Evolutionary conservation across 2,113 vertebrate genomes (phyloP).

Genomic region (Phoxinus phoxinus): DNA sequence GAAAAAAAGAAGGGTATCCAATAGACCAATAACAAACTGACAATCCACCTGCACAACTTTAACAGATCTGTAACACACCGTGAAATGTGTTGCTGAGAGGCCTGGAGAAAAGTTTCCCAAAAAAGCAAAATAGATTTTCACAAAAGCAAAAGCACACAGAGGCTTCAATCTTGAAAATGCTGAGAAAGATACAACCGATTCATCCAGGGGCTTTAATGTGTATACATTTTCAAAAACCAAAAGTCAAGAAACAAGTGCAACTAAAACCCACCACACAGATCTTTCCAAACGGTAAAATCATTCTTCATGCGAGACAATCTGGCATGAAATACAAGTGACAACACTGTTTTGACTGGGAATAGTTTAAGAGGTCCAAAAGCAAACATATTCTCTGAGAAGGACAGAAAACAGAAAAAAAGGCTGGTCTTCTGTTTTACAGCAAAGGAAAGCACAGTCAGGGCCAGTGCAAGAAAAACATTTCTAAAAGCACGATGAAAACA

Average conservation of each 20-base stretch:
- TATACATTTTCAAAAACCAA: background rate
- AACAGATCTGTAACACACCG: conserved; percentile 11
- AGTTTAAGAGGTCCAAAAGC: background rate
- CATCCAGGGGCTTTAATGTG: background rate
- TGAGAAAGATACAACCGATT: background rate
- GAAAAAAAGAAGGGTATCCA: background rate
- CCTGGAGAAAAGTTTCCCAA: conserved; percentile 9
- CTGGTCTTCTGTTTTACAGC: background rate
- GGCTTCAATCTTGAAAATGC: background rate
- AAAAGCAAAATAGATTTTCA: background rate
- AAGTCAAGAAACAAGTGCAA: background rate
- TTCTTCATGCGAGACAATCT: background rate
- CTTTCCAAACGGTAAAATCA: background rate
- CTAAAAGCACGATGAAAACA: background rate
- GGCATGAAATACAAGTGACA: background rate
- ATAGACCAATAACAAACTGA: conserved; percentile 4
- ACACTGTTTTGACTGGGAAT: background rate
- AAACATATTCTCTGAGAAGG: background rate
- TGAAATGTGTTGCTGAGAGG: conserved; percentile 24
- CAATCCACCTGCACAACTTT: conserved; percentile 3
- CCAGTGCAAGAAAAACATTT: background rate
- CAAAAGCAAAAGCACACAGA: background rate
- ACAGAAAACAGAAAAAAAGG: background rate
- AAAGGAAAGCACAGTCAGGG: background rate
- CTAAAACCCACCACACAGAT: background rate